Conservation (phyloP, 2,113 vertebrate genomes). For the Myotis lucifugus region DNA sequence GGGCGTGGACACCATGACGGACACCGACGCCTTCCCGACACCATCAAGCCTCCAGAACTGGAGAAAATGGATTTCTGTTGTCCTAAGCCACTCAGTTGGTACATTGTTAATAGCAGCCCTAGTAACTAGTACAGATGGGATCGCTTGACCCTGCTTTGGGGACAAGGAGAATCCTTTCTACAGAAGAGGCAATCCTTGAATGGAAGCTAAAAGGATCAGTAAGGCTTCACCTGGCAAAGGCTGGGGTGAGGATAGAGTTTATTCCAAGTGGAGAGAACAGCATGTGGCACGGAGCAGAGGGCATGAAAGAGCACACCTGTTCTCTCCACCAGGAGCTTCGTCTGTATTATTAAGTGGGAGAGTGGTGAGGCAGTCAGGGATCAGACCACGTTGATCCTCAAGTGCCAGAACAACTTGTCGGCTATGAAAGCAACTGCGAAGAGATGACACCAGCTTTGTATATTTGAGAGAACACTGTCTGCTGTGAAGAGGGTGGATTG, state of each 20-base stretch:
- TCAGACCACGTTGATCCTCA: background rate
- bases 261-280: background rate
- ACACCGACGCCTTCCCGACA: background rate
- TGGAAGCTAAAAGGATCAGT: background rate
- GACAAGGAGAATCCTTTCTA: background rate
- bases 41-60: background rate
- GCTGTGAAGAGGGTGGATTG: background rate
- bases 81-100: background rate
- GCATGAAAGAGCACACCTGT: background rate
- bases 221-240: background rate
- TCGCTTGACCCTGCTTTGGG: background rate
- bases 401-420: background rate
- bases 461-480: background rate
- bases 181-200: background rate
- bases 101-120: slow-evolving; percentile 4
- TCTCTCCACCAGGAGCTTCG: background rate
- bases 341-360: background rate
- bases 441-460: background rate
- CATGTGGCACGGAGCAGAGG: background rate
- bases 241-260: background rate
- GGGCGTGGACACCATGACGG: background rate
- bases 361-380: background rate
- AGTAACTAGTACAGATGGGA: background rate
- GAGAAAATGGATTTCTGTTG: background rate
- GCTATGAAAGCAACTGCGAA: background rate